Percentiles rank a stretch among this genome's conserved stretches.
Evolutionary conservation across 2,113 vertebrate genomes (phyloP).

Genomic region (Amblyopsis rosae): DNA sequence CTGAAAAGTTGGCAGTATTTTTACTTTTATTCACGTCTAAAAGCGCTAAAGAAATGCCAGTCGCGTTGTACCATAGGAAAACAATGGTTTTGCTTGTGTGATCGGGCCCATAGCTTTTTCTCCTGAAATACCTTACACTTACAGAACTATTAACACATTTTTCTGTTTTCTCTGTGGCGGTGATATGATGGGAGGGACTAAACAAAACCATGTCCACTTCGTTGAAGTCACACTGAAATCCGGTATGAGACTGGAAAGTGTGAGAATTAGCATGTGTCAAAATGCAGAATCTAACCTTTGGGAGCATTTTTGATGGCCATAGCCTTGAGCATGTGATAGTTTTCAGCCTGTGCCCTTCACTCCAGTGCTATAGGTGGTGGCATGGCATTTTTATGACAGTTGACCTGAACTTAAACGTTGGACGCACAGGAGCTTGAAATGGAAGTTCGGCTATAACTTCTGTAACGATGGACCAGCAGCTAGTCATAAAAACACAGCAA

Average conservation of each 20-base stretch:
- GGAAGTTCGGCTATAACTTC: conserved; percentile 45
- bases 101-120: conserved; percentile 50
- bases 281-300: conserved; percentile 14
- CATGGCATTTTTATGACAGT: conserved; percentile 63
- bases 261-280: conserved; percentile 23
- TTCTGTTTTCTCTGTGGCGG: conserved; percentile 55
- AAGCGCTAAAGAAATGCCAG: too few species aligned
- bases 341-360: conserved; percentile 19
- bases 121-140: conserved; percentile 68
- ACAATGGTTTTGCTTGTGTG: too few species aligned
- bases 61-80: too few species aligned
- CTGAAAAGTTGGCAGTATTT: too few species aligned
- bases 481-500: conserved; percentile 56
- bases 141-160: conserved; percentile 61
- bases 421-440: conserved; percentile 60
- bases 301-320: conserved; percentile 13
- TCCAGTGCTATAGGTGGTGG: conserved; percentile 25
- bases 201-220: conserved; percentile 46
- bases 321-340: conserved; percentile 38
- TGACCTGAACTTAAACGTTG: conserved; percentile 63
- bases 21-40: too few species aligned
- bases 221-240: conserved; percentile 54
- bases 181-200: conserved; percentile 48
- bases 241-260: conserved; percentile 32
- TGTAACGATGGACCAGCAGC: conserved; percentile 46